Evolutionary conservation across 2,797 vertebrate genomes (phyloP).

Genomic region (Anguilla obscura): DNA sequence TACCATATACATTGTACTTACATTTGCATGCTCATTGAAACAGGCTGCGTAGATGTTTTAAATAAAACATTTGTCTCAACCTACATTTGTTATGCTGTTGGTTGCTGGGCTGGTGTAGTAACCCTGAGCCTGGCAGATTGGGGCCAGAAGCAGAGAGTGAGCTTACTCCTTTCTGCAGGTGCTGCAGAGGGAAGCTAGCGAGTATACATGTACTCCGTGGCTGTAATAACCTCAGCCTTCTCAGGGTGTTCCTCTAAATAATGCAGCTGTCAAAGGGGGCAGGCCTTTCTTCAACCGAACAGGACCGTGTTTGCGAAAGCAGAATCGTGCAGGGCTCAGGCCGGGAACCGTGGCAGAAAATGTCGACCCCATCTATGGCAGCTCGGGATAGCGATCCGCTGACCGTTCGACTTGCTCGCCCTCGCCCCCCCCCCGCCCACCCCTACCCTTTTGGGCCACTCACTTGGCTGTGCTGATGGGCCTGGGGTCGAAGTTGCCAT

Average conservation of each 20-base stretch:
- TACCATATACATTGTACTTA: not conserved
- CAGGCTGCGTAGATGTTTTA: not conserved
- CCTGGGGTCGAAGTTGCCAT: constrained; percentile 98
- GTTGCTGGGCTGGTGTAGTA: not conserved
- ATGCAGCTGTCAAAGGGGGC: not conserved
- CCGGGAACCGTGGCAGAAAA: not conserved
- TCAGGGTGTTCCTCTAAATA: not conserved
- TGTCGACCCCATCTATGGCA: too few species aligned
- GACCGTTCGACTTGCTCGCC: not conserved
- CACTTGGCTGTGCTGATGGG: constrained; percentile 91
- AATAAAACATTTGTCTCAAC: not conserved
- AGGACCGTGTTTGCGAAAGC: not conserved
- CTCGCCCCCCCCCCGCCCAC: not conserved
- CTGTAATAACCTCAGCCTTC: not conserved
- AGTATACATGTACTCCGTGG: not conserved
- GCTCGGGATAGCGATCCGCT: not conserved
- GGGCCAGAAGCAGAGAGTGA: not conserved
- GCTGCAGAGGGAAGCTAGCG: not conserved
- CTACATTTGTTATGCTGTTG: not conserved
- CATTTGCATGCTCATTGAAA: not conserved
- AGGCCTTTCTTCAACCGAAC: not conserved
- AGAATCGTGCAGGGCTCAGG: not conserved
- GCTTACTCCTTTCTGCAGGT: not conserved
- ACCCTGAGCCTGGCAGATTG: not conserved
- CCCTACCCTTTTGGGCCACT: constrained; percentile 51